A percentile compares a stretch with the other conserved stretches of the same genome.
Conservation (phyloP, 53 echinoderm and acorn worm genomes). For the Arbacia lixula region DNA sequence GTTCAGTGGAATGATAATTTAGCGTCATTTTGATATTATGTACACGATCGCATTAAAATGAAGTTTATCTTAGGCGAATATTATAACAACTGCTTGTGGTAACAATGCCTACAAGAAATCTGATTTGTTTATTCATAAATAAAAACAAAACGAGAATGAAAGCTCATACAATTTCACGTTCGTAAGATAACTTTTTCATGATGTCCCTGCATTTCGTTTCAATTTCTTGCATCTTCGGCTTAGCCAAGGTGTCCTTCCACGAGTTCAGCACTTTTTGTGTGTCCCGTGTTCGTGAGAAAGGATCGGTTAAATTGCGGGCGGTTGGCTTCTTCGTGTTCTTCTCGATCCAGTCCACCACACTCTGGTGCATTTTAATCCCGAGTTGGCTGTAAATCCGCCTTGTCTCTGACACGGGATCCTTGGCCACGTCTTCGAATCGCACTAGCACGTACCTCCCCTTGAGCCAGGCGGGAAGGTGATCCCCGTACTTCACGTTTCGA, state of each 20-base stretch:
- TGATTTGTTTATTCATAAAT: too few relatives aligned
- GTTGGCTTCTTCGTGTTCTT: conserved; percentile 25
- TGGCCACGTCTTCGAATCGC: conserved; percentile 81
- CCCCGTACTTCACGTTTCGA: conserved; percentile 57
- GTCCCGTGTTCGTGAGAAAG: conserved; percentile 26
- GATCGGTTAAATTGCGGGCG: neutral
- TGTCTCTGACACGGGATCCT: conserved; percentile 36
- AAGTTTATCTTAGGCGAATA: too few relatives aligned
- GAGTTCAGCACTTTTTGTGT: conserved; percentile 20
- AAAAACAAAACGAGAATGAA: too few relatives aligned
- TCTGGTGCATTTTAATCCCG: conserved; percentile 16
- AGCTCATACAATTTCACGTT: too few relatives aligned
- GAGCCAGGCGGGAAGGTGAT: conserved; percentile 64
- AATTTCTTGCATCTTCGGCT: neutral
- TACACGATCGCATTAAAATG: too few relatives aligned
- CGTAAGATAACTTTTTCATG: conserved; percentile 20
- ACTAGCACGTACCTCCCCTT: conserved; percentile 63
- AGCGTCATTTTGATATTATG: too few relatives aligned
- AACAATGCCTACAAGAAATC: too few relatives aligned
- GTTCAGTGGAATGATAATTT: too few relatives aligned
- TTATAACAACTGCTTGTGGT: too few relatives aligned
- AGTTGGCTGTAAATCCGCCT: conserved; percentile 52
- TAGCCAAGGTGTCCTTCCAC: conserved; percentile 34
- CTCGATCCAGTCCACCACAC: conserved; percentile 21
- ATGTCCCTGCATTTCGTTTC: conserved; percentile 28